Evolutionary conservation across 2,797 vertebrate genomes (phyloP).

Genomic region (Apogon talboti): DNA sequence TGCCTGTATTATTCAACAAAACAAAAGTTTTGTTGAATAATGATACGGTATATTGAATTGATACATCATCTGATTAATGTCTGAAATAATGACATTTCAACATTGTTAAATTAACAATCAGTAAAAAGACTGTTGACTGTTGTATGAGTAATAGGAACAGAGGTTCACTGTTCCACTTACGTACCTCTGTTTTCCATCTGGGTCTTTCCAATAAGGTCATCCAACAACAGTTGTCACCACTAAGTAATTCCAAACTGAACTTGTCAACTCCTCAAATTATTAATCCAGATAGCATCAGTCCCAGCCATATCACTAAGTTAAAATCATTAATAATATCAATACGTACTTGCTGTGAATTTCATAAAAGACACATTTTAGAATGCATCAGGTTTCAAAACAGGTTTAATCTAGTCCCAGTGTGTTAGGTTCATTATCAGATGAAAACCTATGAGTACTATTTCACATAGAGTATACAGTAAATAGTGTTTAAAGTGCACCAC

Average conservation of each 20-base stretch:
- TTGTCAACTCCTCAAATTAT: constrained; percentile 9
- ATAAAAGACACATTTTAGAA: constrained; percentile 4
- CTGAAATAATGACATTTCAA: no score
- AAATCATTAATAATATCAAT: not conserved
- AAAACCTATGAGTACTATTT: constrained; percentile 21
- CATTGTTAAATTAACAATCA: not conserved
- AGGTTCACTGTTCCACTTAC: constrained; percentile 8
- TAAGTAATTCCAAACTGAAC: constrained; percentile 29
- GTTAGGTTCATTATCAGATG: constrained; percentile 21
- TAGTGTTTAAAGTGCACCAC: constrained; percentile 39
- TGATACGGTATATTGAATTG: no score
- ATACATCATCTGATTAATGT: no score
- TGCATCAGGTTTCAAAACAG: constrained; percentile 30
- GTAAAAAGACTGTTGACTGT: no score
- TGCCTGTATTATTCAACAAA: no score
- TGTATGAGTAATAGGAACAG: constrained; percentile 12
- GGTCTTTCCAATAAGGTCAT: constrained; percentile 9
- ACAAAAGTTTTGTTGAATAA: no score
- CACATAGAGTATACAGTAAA: constrained; percentile 11
- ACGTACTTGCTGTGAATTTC: not conserved
- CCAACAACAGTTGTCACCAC: constrained; percentile 6
- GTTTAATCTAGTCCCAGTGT: constrained; percentile 52
- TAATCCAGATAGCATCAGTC: not conserved
- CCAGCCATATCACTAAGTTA: not conserved
- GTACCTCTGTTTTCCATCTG: constrained; percentile 25